A percentile compares a stretch with the other conserved stretches of the same genome.
phyloP scores from a whole-genome alignment of 2,113 vertebrate genomes.

The Electrona antarctica region DNA sequence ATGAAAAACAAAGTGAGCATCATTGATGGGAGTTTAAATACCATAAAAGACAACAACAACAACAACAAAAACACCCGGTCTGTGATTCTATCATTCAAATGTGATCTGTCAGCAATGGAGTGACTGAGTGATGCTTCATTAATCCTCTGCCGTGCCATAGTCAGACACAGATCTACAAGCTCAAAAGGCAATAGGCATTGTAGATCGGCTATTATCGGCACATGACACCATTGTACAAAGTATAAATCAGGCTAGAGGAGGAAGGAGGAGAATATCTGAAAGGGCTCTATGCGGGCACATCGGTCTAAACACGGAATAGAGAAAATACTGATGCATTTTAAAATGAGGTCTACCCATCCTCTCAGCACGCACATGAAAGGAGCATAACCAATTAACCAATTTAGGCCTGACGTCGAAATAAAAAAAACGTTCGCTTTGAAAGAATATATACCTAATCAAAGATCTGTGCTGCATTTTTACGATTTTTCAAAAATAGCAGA shows the following conservation, averaged over 20 bases:
- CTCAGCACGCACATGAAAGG: constrained; percentile 46
- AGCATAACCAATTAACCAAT: constrained; percentile 67
- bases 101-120: constrained; percentile 30
- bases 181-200: too few relatives aligned
- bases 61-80: constrained; percentile 26
- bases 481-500: too few relatives aligned
- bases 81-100: constrained; percentile 51
- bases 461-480: too few relatives aligned
- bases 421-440: too few relatives aligned
- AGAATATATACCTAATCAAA: too few relatives aligned
- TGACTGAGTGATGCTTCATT: too few relatives aligned
- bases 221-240: too few relatives aligned
- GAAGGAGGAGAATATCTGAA: constrained; percentile 35
- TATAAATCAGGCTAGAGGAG: background rate
- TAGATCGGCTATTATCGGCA: too few relatives aligned
- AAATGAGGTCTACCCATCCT: constrained; percentile 44
- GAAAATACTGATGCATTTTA: constrained; percentile 57
- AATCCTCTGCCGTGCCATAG: too few relatives aligned
- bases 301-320: constrained; percentile 49
- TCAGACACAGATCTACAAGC: too few relatives aligned
- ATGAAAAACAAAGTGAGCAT: constrained; percentile 42
- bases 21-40: constrained; percentile 33
- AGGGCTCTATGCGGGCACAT: constrained; percentile 44
- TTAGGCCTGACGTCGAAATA: too few relatives aligned
- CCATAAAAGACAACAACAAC: background rate